Evolutionary conservation across 92 coral and sea anemone genomes (phyloP).

Genomic region (Porites evermanni): DNA sequence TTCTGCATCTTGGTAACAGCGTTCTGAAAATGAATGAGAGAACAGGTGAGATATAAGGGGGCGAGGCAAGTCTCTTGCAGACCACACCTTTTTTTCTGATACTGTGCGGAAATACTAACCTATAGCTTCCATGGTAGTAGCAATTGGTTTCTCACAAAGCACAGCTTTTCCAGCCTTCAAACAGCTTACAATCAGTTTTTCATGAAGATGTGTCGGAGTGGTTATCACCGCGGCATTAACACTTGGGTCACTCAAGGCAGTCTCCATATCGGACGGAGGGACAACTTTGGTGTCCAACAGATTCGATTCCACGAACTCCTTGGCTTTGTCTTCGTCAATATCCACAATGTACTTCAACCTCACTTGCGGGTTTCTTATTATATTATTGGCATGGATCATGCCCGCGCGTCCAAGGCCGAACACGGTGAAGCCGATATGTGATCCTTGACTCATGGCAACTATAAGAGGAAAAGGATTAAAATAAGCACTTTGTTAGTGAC

Average conservation of each 20-base stretch:
- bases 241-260: conserved; percentile 64
- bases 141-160: conserved; percentile 96
- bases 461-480: background rate
- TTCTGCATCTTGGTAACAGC: conserved; percentile 88
- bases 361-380: conserved; percentile 61
- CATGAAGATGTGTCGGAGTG: conserved; percentile 88
- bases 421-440: conserved; percentile 65
- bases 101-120: conserved; percentile 52
- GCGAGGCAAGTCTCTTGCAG: background rate
- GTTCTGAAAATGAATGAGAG: conserved; percentile 41
- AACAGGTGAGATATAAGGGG: too few relatives aligned
- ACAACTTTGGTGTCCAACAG: conserved; percentile 61
- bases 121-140: conserved; percentile 66
- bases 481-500: background rate
- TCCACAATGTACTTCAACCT: conserved; percentile 86
- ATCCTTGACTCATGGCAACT: conserved; percentile 23
- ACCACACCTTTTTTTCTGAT: background rate
- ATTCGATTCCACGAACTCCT: conserved; percentile 57
- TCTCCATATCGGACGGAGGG: conserved; percentile 39
- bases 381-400: conserved; percentile 76
- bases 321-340: conserved; percentile 73
- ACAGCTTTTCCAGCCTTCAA: conserved; percentile 90
- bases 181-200: conserved; percentile 69
- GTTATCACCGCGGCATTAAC: conserved; percentile 80
- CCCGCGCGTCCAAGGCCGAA: conserved; percentile 95